Evolutionary conservation across 2,888 invertebrate species (phyloP), one percentile per base, ranked within the genome.

Genomic region (Lasioglossum morio): DNA sequence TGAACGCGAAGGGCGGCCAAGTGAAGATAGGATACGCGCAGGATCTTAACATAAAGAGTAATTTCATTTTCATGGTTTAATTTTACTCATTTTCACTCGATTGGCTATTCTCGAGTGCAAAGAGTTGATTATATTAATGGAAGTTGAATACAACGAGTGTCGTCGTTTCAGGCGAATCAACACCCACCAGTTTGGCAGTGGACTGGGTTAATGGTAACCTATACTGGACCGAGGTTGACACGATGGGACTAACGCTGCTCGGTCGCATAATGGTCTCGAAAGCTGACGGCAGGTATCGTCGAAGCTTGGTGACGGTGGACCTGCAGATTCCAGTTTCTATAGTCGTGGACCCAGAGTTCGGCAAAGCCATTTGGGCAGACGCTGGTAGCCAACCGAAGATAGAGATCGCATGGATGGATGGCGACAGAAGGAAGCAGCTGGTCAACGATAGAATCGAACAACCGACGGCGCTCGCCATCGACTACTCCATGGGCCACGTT

Each of bases 381-480:
- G 97, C 98, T 0, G 99, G 99, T 8, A 97, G 97, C 0, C 97
- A 97, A 4, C 98, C 99, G 0, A 99, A 99, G 95, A 99, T 99
- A 86, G 99, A 99, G 95, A 97, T 97, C 5, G 97, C 99, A 2
- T 99, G 99, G 98, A 98, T 99, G 99, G 99, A 99, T 93, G 99
- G 99, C 0, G 98, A 97, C 0, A 98, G 98, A 94, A 96, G 99
- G 3, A 96, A 97, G 79, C 97, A 98, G 0, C 95, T 99, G 4
- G 97, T 99, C 12, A 97, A 97, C 0, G 98, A 98, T 85, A 97
- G 97, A 85, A 96, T 99, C 43, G 96, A 98, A 40, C 98, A 98
- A 92, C 99, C 99, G 0, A 97, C 98, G 0, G 99, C 99, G 0
- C 95, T 99, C 16, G 97, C 99, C 0, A 97, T 99, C 74, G 99